These are phyloP conservation scores for Formica exsecta DNA, from an alignment of 1,140 invertebrate genomes.

Conservation along the genomic window DNA sequence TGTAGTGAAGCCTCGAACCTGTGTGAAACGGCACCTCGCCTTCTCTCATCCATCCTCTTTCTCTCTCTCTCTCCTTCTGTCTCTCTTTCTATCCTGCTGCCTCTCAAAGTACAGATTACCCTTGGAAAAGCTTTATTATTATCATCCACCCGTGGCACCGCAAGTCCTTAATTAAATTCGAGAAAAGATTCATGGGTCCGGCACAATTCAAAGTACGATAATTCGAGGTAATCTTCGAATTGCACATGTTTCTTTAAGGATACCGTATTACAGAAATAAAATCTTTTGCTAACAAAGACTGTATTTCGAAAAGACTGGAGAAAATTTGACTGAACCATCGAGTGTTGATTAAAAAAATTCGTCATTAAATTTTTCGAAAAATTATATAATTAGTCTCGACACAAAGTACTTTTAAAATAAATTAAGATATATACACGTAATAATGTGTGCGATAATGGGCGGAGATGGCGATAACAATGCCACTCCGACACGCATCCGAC, in stretches of 20 bases:
- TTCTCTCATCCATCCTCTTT: slow-evolving; percentile 44
- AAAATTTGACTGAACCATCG: not conserved
- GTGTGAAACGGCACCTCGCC: slow-evolving; percentile 75
- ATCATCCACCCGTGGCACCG: slow-evolving; percentile 75
- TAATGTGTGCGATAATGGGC: slow-evolving; percentile 13
- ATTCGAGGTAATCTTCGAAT: slow-evolving; percentile 31
- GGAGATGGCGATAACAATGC: slow-evolving; percentile 29
- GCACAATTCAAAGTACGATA: slow-evolving; percentile 52
- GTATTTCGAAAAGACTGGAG: not conserved
- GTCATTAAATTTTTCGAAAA: not conserved
- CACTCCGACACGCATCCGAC: slow-evolving; percentile 49
- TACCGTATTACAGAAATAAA: no score
- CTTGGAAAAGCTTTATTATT: slow-evolving; percentile 77
- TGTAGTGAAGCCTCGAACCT: slow-evolving; percentile 78
- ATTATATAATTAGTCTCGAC: not conserved
- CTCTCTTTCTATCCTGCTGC: not conserved
- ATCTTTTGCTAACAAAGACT: not conserved
- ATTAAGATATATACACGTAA: not conserved
- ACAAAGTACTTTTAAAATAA: not conserved
- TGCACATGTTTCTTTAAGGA: not conserved
- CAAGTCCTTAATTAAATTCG: slow-evolving; percentile 79
- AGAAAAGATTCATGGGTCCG: slow-evolving; percentile 75
- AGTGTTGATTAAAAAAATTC: not conserved
- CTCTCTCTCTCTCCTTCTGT: not conserved
- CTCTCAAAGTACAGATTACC: slow-evolving; percentile 67